Conservation (phyloP, 2,797 vertebrate species). For the Ataeniobius toweri region DNA sequence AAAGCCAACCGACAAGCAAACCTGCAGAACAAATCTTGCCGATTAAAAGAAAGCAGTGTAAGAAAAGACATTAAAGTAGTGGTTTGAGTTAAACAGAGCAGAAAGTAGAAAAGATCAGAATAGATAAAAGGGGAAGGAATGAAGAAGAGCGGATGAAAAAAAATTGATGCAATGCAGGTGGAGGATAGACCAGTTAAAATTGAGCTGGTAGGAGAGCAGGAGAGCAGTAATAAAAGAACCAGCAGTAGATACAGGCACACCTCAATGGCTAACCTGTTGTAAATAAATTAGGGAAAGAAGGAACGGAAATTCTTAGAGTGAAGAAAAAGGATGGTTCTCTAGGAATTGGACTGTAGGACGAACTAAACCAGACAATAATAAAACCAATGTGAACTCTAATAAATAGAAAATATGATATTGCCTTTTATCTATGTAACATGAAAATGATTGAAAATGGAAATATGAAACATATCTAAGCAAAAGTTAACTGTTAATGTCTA, state of each 20-base stretch:
- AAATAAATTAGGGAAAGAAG: not conserved
- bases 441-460: not conserved
- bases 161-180: slow-evolving; percentile 55
- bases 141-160: not conserved
- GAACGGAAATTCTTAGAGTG: not conserved
- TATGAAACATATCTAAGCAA: not conserved
- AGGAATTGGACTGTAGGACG: not conserved
- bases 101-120: slow-evolving; percentile 16
- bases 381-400: not conserved
- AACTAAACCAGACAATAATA: not conserved
- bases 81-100: not conserved
- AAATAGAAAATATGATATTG: not conserved
- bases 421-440: not conserved
- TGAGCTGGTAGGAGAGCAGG: slow-evolving; percentile 11
- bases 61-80: not conserved
- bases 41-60: not conserved
- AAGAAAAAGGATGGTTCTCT: not conserved
- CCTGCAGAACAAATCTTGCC: not conserved
- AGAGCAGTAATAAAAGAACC: slow-evolving; percentile 4
- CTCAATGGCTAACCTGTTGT: slow-evolving; percentile 7
- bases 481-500: not conserved
- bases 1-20: not conserved
- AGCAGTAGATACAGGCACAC: not conserved
- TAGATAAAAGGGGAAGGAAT: slow-evolving; percentile 1
- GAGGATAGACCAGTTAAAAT: slow-evolving; percentile 38